phyloP scores from a whole-genome alignment of 2,888 invertebrate genomes.

The Polyommatus iphigenia region DNA sequence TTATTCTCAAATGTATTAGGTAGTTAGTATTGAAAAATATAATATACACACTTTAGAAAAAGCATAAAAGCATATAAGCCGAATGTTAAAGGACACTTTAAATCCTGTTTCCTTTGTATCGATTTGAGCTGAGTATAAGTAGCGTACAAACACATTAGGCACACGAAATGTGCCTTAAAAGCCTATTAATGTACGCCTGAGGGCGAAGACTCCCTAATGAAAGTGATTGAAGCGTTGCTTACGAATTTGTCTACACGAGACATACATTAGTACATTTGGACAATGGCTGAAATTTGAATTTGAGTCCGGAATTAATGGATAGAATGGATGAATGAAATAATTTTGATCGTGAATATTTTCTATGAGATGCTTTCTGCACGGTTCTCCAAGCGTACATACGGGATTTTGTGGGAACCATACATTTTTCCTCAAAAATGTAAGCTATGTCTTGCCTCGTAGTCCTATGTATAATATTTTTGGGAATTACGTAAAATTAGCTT shows the following conservation, averaged over 20 bases:
- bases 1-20: no score
- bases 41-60: background rate
- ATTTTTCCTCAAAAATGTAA: no score
- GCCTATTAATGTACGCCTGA: constrained; percentile 33
- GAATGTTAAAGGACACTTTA: background rate
- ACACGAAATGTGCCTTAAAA: constrained; percentile 32
- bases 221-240: constrained; percentile 33
- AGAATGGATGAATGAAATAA: no score
- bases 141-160: constrained; percentile 32
- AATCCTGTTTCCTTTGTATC: constrained; percentile 7
- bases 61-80: background rate
- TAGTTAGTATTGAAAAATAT: no score
- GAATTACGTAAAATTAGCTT: no score
- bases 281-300: constrained; percentile 5
- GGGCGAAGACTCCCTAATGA: constrained; percentile 31
- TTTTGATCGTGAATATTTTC: background rate
- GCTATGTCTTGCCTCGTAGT: no score
- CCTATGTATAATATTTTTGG: no score
- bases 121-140: constrained; percentile 36
- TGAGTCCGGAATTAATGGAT: background rate
- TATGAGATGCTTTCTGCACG: no score
- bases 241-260: constrained; percentile 21
- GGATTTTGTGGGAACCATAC: no score
- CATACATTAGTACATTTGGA: constrained; percentile 18
- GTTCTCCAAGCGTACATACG: no score